A percentile compares a stretch with the other conserved stretches of the same genome.
phyloP scores from a whole-genome alignment of 2,113 vertebrate species.

The Scartelaos histophorus region DNA sequence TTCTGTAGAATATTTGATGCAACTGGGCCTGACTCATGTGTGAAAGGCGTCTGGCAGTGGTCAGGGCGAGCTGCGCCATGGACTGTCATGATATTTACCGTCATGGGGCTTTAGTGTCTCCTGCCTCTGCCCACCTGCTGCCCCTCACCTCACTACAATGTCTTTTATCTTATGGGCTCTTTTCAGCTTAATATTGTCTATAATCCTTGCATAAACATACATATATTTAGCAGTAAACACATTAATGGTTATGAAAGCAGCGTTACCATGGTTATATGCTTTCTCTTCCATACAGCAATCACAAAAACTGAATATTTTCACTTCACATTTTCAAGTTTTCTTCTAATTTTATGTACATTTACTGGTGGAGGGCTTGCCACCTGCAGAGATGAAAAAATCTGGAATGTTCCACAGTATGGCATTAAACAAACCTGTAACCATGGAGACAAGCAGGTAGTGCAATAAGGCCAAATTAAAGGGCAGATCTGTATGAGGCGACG shows the following conservation, averaged over 20 bases:
- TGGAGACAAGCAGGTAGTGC: no score
- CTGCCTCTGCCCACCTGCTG: slow-evolving; percentile 2
- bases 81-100: background rate
- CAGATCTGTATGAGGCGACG: no score
- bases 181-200: background rate
- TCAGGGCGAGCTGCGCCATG: background rate
- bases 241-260: background rate
- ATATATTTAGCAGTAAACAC: background rate
- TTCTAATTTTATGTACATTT: background rate
- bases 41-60: background rate
- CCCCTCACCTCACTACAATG: background rate
- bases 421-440: no score
- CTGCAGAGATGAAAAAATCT: background rate
- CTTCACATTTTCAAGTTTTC: background rate
- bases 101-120: background rate
- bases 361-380: no score
- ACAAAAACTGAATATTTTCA: background rate
- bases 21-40: background rate
- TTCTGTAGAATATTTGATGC: background rate
- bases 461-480: no score
- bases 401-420: background rate
- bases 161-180: background rate
- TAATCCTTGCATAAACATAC: background rate
- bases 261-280: background rate
- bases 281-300: background rate